Percentiles rank a stretch among this genome's conserved stretches.
These are phyloP conservation scores for Elmis aenea DNA, from an alignment of 2,888 invertebrate species.

Conservation along the genomic window DNA sequence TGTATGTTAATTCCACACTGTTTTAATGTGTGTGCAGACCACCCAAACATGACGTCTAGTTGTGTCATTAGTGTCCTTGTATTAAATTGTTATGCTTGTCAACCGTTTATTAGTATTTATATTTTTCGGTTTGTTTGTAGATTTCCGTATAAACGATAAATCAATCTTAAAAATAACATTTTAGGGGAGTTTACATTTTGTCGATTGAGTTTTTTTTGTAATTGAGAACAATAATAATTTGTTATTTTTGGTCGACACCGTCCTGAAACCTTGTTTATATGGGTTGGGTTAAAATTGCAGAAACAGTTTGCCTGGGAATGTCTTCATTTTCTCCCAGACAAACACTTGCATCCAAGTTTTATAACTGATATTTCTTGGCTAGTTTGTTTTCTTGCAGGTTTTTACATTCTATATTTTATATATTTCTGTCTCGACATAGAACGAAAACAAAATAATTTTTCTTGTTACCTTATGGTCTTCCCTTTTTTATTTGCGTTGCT, in stretches of 20 bases:
- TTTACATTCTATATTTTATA: slow-evolving; percentile 11
- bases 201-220: no score
- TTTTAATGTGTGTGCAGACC: no score
- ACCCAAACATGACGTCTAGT: no score
- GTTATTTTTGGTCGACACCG: slow-evolving; percentile 10
- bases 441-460: slow-evolving; percentile 12
- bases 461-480: slow-evolving; percentile 10
- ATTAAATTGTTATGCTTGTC: slow-evolving; percentile 17
- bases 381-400: slow-evolving; percentile 9
- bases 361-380: slow-evolving; percentile 24
- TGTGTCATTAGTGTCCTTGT: no score
- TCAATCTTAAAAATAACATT: slow-evolving; percentile 8
- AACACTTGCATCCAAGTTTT: slow-evolving; percentile 40
- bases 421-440: slow-evolving; percentile 10
- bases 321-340: slow-evolving; percentile 41
- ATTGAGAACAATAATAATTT: no score
- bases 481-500: slow-evolving; percentile 16
- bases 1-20: no score
- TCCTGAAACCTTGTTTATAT: slow-evolving; percentile 26
- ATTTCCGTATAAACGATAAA: slow-evolving; percentile 7
- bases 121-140: slow-evolving; percentile 11
- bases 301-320: slow-evolving; percentile 41
- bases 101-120: slow-evolving; percentile 15
- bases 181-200: no score
- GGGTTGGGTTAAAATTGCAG: slow-evolving; percentile 32